Evolutionary conservation across 1,140 invertebrate species (phyloP).

Genomic region (Eupristina koningsbergeri): DNA sequence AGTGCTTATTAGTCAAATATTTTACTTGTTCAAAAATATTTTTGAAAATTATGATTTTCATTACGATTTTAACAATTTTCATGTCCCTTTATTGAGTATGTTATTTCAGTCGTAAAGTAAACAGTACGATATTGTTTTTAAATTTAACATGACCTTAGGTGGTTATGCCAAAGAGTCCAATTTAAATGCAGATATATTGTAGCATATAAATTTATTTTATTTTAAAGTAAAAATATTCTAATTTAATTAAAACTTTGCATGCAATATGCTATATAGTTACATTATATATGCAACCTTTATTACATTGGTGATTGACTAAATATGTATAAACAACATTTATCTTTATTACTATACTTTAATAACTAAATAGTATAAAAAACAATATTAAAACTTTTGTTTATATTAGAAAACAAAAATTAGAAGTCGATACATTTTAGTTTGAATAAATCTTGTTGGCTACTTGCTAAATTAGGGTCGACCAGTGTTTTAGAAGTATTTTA

Average conservation of each 20-base stretch:
- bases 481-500: neutral
- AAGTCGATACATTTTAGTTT: neutral
- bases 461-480: slow-evolving; percentile 6
- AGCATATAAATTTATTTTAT: neutral
- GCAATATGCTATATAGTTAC: slow-evolving; percentile 22
- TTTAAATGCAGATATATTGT: neutral
- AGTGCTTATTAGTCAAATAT: neutral
- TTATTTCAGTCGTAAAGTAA: too few species aligned
- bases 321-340: neutral
- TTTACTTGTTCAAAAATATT: too few species aligned
- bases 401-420: neutral
- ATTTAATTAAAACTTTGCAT: slow-evolving; percentile 2
- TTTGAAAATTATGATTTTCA: too few species aligned
- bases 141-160: neutral
- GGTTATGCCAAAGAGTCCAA: neutral
- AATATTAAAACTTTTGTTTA: neutral
- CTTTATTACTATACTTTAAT: neutral
- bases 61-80: too few species aligned
- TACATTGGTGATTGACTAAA: neutral
- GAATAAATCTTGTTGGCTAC: neutral
- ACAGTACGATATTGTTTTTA: neutral
- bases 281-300: neutral
- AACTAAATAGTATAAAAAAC: neutral
- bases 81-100: neutral
- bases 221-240: neutral